Evolutionary conservation across 2,797 vertebrate species (phyloP), one percentile per base, ranked within the genome.

Genomic region (Rachycentron canadum): DNA sequence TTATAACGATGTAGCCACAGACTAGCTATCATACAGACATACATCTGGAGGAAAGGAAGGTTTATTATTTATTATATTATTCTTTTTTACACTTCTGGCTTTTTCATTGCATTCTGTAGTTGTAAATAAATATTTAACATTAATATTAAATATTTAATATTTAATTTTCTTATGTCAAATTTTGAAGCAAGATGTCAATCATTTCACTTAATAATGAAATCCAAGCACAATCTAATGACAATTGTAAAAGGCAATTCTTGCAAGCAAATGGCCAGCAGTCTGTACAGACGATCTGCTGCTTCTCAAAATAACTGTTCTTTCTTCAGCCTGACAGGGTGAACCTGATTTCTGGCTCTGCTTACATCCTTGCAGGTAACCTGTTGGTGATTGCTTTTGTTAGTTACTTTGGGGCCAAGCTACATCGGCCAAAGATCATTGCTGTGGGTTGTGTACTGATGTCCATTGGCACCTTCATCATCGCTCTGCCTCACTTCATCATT

Each of bases 401-500:
- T 75, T 95, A 96, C 85, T 95, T 95, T 78, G 95, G 95, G 4
- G 91, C 93, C 58, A 95, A 94, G 69, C 94, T 94, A 75, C 94
- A 95, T 80, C 90, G 95, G 59, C 95, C 95, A 66, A 95, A 92
- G 85, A 92, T 95, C 78, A 95, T 96, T 5, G 94, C 90, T 26
- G 59, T 92, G 32, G 95, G 95, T 16, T 93, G 92, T 47, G 83
- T 95, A 1, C 73, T 95, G 82, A 95, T 95, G 94, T 92, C 93
- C 25, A 75, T 93, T 5, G 95, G 95, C 55, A 95, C 94, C 57
- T 92, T 95, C 50, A 88, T 95, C 67, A 95, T 95, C 40, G 93
- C 94, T 25, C 83, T 95, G 79, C 95, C 95, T 81, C 95, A 95
- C 78, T 95, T 96, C 86, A 89, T 95, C 76, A 95, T 95, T 49